Percentiles rank a stretch among this genome's conserved stretches.
Evolutionary conservation across 2,797 vertebrate genomes (phyloP).

Genomic region (Melopsittacus undulatus): DNA sequence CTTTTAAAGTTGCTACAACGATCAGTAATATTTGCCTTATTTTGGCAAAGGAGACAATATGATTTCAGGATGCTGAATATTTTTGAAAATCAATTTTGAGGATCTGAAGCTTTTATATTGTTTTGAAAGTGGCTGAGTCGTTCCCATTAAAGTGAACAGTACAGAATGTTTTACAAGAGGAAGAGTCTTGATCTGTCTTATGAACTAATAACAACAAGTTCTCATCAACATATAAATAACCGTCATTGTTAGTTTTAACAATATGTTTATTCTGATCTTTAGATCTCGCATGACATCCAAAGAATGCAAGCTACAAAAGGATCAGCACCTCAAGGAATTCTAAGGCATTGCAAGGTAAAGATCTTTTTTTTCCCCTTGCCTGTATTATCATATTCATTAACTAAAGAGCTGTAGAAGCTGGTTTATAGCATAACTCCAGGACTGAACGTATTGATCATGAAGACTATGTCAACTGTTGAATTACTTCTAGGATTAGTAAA

Average conservation of each 20-base stretch:
- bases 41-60: background rate
- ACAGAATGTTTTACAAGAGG: background rate
- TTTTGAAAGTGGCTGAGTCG: background rate
- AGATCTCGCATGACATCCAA: background rate
- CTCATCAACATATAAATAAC: background rate
- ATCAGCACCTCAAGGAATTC: background rate
- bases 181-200: background rate
- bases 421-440: background rate
- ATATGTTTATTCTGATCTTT: background rate
- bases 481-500: background rate
- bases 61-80: background rate
- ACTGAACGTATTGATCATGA: background rate
- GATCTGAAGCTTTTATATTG: background rate
- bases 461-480: background rate
- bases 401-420: background rate
- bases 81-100: background rate
- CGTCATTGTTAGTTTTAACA: background rate
- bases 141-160: background rate
- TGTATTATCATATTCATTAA: background rate
- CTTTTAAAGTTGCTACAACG: background rate
- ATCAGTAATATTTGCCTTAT: background rate
- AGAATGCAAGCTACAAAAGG: background rate
- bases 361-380: background rate
- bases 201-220: background rate
- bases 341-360: slow-evolving; percentile 8